Base-by-base conservation (phyloP, 2,113 vertebrate species). In the Pluvialis apricaria region DNA sequence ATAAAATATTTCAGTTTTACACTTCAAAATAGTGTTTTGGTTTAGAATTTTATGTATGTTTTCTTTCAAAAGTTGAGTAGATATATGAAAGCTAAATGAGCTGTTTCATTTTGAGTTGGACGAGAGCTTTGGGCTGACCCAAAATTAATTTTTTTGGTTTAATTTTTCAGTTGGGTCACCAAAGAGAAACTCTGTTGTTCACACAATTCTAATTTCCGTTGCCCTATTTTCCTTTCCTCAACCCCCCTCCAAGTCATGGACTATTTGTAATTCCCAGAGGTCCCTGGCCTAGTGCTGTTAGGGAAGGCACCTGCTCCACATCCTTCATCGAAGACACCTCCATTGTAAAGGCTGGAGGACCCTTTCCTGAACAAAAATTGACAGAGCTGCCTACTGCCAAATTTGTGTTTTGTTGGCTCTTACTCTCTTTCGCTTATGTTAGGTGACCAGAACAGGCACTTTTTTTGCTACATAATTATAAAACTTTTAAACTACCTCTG, bases 31-130 rank as follows among this genome's bases (percentile, higher is more conserved):
- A 55, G 32, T 72, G 17, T 36, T 83, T 90, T 82, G 66, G 40
- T 92, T 79, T 90, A 62, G 82, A 84, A 57, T 62, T 81, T 91
- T 61, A 38, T 13, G 11, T 58, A 32, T 28, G 10, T 82, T 90
- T 93, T 96, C 49, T 94, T 84, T 72, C 57, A 85, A 77, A 92
- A 4, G 3, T 16, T 94, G 70, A 79, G 71, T 92, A 92, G 28
- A 65, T 7, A 40, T 76, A 76, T 72, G 57, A 93, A 95, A 85
- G 75, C 40, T 82, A 87, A 96, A 34, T 1, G 3, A 58, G 25
- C 7, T 88, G 44, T 96, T 93, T 95, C 92, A 85, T 79, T 96
- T 92, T 96, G 93, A 96, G 70, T 54, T 61, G 34, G 44, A 57
- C 6, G 52, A 85, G 40, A 32, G 15, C 44, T 85, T 91, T 95